Evolutionary conservation across 2,113 vertebrate species (phyloP).

Genomic region (Dryoscopus gambensis): DNA sequence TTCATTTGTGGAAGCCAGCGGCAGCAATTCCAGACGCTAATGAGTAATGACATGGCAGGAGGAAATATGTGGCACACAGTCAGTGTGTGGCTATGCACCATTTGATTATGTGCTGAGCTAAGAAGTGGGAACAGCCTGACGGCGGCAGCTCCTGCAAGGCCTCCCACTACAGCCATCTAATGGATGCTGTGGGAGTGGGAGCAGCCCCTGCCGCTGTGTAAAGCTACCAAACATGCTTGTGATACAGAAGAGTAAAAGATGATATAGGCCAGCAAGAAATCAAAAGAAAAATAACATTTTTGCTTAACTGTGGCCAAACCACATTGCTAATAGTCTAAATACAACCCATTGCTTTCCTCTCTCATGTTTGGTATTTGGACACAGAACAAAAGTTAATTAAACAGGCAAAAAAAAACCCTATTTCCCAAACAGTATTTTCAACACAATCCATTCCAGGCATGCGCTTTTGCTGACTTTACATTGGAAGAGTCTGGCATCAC

Average conservation of each 20-base stretch:
- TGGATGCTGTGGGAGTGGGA: neutral
- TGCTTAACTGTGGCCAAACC: neutral
- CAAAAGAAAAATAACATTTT: neutral
- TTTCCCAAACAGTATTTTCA: neutral
- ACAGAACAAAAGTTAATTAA: neutral
- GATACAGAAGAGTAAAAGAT: neutral
- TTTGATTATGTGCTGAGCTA: neutral
- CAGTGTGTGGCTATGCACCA: neutral
- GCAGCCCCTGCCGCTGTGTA: fast-evolving
- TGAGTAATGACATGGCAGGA: slow-evolving; percentile 23
- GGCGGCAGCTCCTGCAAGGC: fast-evolving
- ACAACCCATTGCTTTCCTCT: neutral
- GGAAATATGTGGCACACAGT: neutral
- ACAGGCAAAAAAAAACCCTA: neutral
- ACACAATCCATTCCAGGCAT: neutral
- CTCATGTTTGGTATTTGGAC: neutral
- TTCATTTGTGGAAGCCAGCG: neutral
- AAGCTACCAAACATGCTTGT: fast-evolving
- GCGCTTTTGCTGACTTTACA: neutral
- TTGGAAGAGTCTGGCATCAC: neutral
- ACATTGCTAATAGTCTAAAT: neutral
- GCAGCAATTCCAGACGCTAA: slow-evolving; percentile 3
- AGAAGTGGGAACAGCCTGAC: neutral
- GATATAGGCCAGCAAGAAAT: neutral
- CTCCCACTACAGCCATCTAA: neutral